phyloP scores from a whole-genome alignment of 2,888 invertebrate genomes.

The Apamea monoglypha region DNA sequence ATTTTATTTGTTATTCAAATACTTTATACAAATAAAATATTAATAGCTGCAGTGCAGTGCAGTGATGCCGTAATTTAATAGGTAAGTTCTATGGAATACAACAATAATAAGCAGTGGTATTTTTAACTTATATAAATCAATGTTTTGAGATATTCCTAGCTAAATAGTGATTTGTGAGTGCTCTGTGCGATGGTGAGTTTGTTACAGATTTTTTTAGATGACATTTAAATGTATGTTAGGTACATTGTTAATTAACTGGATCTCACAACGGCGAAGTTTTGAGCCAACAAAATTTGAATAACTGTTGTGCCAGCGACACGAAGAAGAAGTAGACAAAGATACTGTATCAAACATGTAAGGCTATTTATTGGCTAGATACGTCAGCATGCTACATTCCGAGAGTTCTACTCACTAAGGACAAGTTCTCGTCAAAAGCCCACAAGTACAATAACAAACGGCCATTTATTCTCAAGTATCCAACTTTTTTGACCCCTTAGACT shows the following conservation, averaged over 20 bases:
- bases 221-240: neutral
- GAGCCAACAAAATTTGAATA: too few species aligned
- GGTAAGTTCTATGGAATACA: neutral
- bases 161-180: neutral
- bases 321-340: too few species aligned
- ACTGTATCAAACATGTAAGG: neutral
- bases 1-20: constrained; percentile 15
- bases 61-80: neutral
- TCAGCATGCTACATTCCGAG: neutral
- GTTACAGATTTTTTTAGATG: neutral
- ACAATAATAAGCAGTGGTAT: neutral
- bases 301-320: too few species aligned
- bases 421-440: constrained; percentile 16
- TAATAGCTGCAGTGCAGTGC: neutral
- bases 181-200: neutral
- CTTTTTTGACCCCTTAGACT: constrained; percentile 55
- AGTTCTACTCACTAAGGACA: constrained; percentile 12
- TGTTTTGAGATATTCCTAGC: neutral
- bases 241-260: too few species aligned
- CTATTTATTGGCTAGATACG: neutral
- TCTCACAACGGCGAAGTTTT: too few species aligned
- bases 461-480: constrained; percentile 56
- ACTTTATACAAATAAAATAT: constrained; percentile 2
- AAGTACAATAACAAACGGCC: constrained; percentile 48
- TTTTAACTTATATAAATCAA: neutral